phyloP scores from a whole-genome alignment of 2,888 invertebrate genomes.

The Chrysolina americana region DNA sequence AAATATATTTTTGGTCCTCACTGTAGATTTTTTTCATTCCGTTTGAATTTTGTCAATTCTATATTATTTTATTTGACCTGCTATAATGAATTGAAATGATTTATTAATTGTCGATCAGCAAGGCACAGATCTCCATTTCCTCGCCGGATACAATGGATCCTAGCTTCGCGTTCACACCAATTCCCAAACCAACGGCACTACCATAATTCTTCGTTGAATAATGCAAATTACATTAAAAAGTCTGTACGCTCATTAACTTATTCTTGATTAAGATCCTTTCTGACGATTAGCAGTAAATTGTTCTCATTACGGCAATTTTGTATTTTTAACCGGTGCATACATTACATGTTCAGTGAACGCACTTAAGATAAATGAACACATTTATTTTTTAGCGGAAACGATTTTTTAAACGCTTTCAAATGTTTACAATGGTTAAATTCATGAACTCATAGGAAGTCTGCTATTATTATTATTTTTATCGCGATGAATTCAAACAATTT shows the following conservation, averaged over 20 bases:
- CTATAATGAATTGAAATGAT: too few relatives aligned
- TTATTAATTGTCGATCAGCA: too few relatives aligned
- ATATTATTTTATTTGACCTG: too few relatives aligned
- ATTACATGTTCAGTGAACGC: conserved; percentile 69
- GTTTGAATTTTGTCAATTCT: too few relatives aligned
- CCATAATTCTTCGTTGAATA: conserved; percentile 47
- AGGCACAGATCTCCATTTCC: too few relatives aligned
- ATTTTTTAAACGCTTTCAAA: conserved; percentile 63
- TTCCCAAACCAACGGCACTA: conserved; percentile 31
- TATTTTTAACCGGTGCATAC: conserved; percentile 71
- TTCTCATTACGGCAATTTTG: conserved; percentile 72
- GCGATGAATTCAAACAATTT: conserved; percentile 2
- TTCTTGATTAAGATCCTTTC: conserved; percentile 70
- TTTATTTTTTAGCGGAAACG: conserved; percentile 66
- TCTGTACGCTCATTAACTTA: conserved; percentile 68
- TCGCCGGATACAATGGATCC: not conserved
- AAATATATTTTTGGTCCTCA: too few relatives aligned
- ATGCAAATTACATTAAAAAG: conserved; percentile 66
- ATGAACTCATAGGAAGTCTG: conserved; percentile 34
- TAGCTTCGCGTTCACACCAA: conserved; percentile 3
- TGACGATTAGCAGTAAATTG: conserved; percentile 71
- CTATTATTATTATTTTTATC: conserved; percentile 29
- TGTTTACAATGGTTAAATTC: conserved; percentile 57
- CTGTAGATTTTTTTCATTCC: too few relatives aligned
- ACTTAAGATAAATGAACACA: conserved; percentile 66